Base-by-base conservation (phyloP, 64 coral and sea anemone genomes). In the Stylophora pistillata region DNA sequence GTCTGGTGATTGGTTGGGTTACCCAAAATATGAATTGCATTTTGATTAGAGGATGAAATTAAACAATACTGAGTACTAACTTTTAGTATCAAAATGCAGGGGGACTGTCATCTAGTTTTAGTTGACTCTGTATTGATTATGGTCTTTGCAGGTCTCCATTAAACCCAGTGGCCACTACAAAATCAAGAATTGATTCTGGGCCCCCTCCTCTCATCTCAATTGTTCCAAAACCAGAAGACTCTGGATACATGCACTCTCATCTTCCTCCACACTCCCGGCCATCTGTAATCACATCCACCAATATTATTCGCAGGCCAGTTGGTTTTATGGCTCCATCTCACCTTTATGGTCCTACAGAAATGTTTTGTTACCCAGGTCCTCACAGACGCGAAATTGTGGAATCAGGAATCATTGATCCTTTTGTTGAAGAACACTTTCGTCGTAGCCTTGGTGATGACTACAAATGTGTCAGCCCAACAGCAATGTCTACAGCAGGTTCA, bases 381-480 rank as follows among this genome's bases (percentile, higher is more conserved):
- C 95, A 93, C 77, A 69, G 91, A 66, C 84, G 95, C 62, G 91
- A 97, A 80, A 87, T 93, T 55, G 86, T 97, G 23, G 92, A 90
- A 63, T 93, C 95, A 79, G 74, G 72, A 70, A 91, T 92, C 59
- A 78, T 79, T 90, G 95, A 97, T 81, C 95, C 95, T 70, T 97
- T 97, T 90, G 95, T 97, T 72, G 95, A 97, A 89, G 95, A 97
- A 97, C 95, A 97, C 59, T 97, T 97, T 66, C 83, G 91, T 52
- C 74, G 95, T 21, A 93, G 91, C 63, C 85, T 97, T 31, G 95
- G 95, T 18, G 86, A 88, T 60, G 95, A 97, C 80, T 97, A 97
- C 47, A 93, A 90, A 58, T 88, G 88, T 88, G 95, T 97, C n/a
- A 97, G 87, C 78, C 95, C 95, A 23, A 87, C 71, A 47, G 53